Evolutionary conservation across 1,140 invertebrate species (phyloP).

Genomic region (Plodia interpunctella): DNA sequence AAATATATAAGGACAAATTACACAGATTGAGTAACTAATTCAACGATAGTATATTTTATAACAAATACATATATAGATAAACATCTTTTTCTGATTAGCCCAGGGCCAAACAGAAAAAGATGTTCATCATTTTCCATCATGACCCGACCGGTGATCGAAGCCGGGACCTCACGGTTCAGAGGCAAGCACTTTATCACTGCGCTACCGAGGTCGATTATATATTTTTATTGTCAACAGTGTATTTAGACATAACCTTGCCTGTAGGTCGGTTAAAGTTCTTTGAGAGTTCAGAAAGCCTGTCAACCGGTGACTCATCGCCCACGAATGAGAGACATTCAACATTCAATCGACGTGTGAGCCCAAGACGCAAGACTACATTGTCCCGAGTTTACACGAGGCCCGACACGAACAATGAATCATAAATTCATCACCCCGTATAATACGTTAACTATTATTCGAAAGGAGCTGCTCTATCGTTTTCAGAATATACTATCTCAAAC

Average conservation of each 20-base stretch:
- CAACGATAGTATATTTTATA: no score
- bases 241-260: neutral
- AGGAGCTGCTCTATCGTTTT: neutral
- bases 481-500: neutral
- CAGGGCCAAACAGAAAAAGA: no score
- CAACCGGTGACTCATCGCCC: constrained; percentile 53
- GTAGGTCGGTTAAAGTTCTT: constrained; percentile 14
- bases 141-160: no score
- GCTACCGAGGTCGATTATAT: no score
- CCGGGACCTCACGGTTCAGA: no score
- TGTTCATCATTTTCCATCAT: no score
- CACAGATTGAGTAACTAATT: no score
- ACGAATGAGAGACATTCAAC: constrained; percentile 55
- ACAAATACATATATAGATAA: no score
- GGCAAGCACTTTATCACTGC: no score
- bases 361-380: constrained; percentile 14
- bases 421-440: constrained; percentile 20
- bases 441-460: constrained; percentile 1
- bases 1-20: no score
- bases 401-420: constrained; percentile 30
- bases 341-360: constrained; percentile 47
- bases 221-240: no score
- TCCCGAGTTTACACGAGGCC: constrained; percentile 9
- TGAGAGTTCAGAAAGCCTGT: constrained; percentile 35
- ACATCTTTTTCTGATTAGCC: no score